A percentile compares a stretch with the other conserved stretches of the same genome.
Evolutionary conservation across 2,888 invertebrate genomes (phyloP).

Genomic region (Scaptomyza caliginosa): DNA sequence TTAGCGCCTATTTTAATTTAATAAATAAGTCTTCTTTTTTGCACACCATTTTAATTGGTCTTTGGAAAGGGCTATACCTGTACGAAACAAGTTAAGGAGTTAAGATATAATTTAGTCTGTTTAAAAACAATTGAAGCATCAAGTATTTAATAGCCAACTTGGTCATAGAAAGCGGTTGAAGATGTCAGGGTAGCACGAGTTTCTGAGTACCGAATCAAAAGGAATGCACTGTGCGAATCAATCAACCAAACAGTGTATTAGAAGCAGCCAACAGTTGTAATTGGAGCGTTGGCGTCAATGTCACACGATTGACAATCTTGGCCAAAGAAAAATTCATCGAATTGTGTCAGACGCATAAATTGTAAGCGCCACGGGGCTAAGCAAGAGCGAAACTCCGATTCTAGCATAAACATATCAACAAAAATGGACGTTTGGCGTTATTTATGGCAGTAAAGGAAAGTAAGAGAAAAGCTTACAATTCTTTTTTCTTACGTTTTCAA

Average conservation of each 20-base stretch:
- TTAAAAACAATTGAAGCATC: too few relatives aligned
- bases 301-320: slow-evolving; percentile 51
- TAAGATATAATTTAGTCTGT: too few relatives aligned
- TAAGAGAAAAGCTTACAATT: not conserved
- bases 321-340: slow-evolving; percentile 18
- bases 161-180: not conserved
- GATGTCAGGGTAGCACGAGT: not conserved
- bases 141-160: too few relatives aligned
- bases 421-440: not conserved
- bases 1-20: not conserved
- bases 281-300: slow-evolving; percentile 22
- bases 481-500: slow-evolving; percentile 3
- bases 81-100: too few relatives aligned
- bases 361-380: slow-evolving; percentile 30
- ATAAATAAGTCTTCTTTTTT: not conserved
- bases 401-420: not conserved
- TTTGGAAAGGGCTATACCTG: too few relatives aligned
- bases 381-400: not conserved
- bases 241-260: slow-evolving; percentile 34
- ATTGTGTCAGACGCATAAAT: slow-evolving; percentile 59
- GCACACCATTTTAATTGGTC: too few relatives aligned
- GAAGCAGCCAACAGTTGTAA: slow-evolving; percentile 3
- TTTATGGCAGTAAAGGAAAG: not conserved
- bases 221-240: slow-evolving; percentile 21
- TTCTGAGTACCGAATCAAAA: not conserved